These are phyloP conservation scores for Rutpela maculata DNA, from an alignment of 2,888 invertebrate species.

Conservation along the genomic window DNA sequence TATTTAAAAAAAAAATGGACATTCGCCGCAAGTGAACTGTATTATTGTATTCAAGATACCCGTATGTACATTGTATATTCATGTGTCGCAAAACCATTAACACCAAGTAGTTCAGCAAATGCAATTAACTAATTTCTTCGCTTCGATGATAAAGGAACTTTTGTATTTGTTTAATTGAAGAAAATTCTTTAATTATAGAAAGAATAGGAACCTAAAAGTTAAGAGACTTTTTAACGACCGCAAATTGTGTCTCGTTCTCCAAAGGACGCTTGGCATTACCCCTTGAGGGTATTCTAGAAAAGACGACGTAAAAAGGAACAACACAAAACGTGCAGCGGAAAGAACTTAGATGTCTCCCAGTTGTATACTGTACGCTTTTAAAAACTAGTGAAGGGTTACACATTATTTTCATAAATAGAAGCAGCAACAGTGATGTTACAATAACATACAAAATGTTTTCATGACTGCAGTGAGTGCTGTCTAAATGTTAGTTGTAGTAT, in stretches of 20 bases:
- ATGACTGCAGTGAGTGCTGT: too few species aligned
- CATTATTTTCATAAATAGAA: not conserved
- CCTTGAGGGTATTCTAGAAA: constrained; percentile 15
- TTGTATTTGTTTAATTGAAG: constrained; percentile 5
- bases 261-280: constrained; percentile 12
- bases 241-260: constrained; percentile 15
- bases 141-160: too few species aligned
- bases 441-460: too few species aligned
- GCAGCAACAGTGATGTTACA: not conserved
- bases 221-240: not conserved
- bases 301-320: not conserved
- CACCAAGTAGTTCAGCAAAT: too few species aligned
- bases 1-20: too few species aligned
- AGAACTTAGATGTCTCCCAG: constrained; percentile 15
- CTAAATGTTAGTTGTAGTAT: too few species aligned
- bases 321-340: not conserved
- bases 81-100: too few species aligned
- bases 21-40: too few species aligned
- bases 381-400: not conserved
- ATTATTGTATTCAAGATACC: too few species aligned
- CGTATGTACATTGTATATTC: too few species aligned
- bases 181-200: not conserved
- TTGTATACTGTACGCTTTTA: constrained; percentile 15
- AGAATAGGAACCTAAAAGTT: not conserved
- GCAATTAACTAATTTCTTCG: too few species aligned